phyloP scores from a whole-genome alignment of 2,888 invertebrate genomes.

The Pegoplata infirma region DNA sequence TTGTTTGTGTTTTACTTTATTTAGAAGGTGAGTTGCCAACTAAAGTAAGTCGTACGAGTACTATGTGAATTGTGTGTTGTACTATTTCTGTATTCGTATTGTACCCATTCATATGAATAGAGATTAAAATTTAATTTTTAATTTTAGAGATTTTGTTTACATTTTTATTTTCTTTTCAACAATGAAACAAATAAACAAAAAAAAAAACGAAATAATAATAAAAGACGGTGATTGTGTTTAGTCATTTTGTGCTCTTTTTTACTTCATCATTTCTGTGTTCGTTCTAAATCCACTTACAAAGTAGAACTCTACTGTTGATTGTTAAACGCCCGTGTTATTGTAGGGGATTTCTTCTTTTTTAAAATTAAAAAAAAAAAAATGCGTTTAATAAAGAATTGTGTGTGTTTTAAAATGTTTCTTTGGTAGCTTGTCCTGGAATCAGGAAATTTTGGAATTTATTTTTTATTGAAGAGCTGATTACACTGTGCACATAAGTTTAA shows the following conservation, averaged over 20 bases:
- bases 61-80: not conserved
- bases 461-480: too few species aligned
- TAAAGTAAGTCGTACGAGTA: not conserved
- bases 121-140: constrained; percentile 77
- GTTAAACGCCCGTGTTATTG: not conserved
- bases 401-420: too few species aligned
- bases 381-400: too few species aligned
- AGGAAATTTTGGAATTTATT: too few species aligned
- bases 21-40: constrained; percentile 36
- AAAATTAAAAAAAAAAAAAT: too few species aligned
- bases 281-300: not conserved
- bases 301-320: not conserved
- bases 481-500: too few species aligned
- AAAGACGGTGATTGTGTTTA: constrained; percentile 52
- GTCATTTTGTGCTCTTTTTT: constrained; percentile 38
- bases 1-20: too few species aligned
- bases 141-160: constrained; percentile 74
- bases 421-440: too few species aligned
- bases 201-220: constrained; percentile 43
- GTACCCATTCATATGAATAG: constrained; percentile 62
- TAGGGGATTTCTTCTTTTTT: not conserved
- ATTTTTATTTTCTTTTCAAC: constrained; percentile 67
- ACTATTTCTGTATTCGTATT: constrained; percentile 25
- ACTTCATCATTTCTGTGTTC: constrained; percentile 11
- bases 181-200: constrained; percentile 56